Conservation (phyloP, 2,888 invertebrate species). For the Bellardia pandia region DNA sequence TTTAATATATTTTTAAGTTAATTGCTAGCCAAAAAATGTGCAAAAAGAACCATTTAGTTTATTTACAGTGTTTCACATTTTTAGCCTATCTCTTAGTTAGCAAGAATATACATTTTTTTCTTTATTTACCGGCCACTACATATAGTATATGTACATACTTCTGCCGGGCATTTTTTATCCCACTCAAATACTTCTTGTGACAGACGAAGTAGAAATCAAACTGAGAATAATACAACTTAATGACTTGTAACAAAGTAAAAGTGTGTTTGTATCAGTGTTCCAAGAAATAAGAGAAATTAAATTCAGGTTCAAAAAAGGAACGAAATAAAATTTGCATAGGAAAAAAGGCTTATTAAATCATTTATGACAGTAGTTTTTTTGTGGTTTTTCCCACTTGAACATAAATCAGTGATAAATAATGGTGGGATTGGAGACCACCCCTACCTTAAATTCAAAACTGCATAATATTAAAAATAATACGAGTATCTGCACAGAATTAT, state of each 20-base stretch:
- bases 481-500: too few species aligned
- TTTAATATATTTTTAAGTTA: too few species aligned
- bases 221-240: neutral
- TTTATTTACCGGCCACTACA: neutral
- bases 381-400: too few species aligned
- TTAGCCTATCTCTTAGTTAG: too few species aligned
- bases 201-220: neutral
- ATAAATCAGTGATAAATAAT: too few species aligned
- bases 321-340: neutral
- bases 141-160: too few species aligned
- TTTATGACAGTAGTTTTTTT: neutral
- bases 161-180: neutral
- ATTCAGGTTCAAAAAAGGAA: neutral
- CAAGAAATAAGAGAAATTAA: neutral
- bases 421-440: too few species aligned
- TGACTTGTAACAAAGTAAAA: neutral
- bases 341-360: neutral
- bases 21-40: too few species aligned
- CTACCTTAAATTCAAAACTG: too few species aligned
- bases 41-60: too few species aligned
- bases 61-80: too few species aligned
- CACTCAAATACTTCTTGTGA: neutral
- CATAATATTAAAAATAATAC: too few species aligned
- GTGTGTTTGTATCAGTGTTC: neutral
- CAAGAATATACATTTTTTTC: neutral